These are phyloP conservation scores for Cremastobaeus sp. DNA, from an alignment of 2,888 invertebrate genomes.

Conservation along the genomic window DNA sequence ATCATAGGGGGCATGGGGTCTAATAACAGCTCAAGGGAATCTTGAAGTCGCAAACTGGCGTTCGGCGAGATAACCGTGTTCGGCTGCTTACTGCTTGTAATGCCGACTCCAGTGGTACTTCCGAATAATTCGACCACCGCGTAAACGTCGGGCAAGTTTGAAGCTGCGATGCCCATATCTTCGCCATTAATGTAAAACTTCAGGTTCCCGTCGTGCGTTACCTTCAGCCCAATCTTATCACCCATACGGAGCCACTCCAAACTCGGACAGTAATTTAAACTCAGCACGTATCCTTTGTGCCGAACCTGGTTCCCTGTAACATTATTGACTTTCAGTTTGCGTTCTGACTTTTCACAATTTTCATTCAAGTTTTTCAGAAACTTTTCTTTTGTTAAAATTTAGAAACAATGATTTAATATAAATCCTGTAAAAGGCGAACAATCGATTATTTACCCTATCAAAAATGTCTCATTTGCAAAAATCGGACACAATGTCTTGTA, in stretches of 20 bases:
- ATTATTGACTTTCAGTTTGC: slow-evolving; percentile 34
- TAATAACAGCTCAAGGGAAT: slow-evolving; percentile 82
- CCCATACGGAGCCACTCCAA: slow-evolving; percentile 90
- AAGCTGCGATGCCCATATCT: slow-evolving; percentile 86
- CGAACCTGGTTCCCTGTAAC: slow-evolving; percentile 84
- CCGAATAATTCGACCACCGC: slow-evolving; percentile 91
- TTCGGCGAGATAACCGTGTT: slow-evolving; percentile 78
- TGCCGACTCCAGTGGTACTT: slow-evolving; percentile 86
- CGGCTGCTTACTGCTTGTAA: slow-evolving; percentile 83
- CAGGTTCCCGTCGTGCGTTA: slow-evolving; percentile 84
- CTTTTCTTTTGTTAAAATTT: too few relatives aligned
- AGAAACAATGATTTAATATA: too few relatives aligned
- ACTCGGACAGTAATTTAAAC: slow-evolving; percentile 85
- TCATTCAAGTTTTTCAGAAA: too few relatives aligned
- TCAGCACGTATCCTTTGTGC: slow-evolving; percentile 83
- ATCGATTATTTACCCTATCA: too few relatives aligned
- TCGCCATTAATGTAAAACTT: slow-evolving; percentile 90
- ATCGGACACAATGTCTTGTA: too few relatives aligned
- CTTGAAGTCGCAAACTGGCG: slow-evolving; percentile 80
- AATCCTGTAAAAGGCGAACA: too few relatives aligned
- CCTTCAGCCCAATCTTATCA: slow-evolving; percentile 87
- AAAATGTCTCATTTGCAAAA: too few relatives aligned
- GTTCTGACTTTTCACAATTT: too few relatives aligned
- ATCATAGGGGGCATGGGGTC: slow-evolving; percentile 79
- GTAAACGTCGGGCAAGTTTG: slow-evolving; percentile 89